Conservation (phyloP, 35 echinoderm and acorn worm genomes). For the Apostichopus parvimensis region DNA sequence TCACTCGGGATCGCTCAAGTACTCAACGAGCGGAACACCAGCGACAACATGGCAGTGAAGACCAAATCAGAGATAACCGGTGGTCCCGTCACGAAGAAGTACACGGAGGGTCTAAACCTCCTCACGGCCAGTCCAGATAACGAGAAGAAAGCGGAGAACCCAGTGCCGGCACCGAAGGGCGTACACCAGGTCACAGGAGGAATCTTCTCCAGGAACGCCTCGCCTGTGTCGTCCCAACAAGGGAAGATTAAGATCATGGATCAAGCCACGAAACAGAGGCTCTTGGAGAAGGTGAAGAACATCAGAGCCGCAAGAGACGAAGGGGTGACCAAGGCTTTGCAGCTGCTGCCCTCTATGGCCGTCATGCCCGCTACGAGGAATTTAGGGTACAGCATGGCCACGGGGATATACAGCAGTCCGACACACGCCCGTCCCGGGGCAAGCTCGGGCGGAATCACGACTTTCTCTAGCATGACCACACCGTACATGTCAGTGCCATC, state of each 20-base stretch:
- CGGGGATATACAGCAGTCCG: slow-evolving; percentile 18
- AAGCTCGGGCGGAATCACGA: background rate
- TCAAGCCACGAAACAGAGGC: slow-evolving; percentile 69
- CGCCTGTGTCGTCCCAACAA: slow-evolving; percentile 61
- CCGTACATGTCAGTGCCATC: background rate
- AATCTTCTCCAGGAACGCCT: slow-evolving; percentile 74
- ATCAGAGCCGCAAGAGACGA: slow-evolving; percentile 68
- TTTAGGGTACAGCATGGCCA: slow-evolving; percentile 36
- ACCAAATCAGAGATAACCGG: slow-evolving; percentile 61
- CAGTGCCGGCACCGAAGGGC: slow-evolving; percentile 52
- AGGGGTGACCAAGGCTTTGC: slow-evolving; percentile 44
- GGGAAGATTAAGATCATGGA: slow-evolving; percentile 68
- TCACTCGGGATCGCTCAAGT: slow-evolving; percentile 83
- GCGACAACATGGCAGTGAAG: slow-evolving; percentile 30
- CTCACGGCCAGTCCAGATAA: slow-evolving; percentile 61
- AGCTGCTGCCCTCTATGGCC: slow-evolving; percentile 50
- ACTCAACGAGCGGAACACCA: slow-evolving; percentile 55
- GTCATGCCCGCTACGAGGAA: slow-evolving; percentile 56
- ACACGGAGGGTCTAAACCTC: slow-evolving; percentile 53
- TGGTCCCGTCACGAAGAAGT: slow-evolving; percentile 32
- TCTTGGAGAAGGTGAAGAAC: slow-evolving; percentile 73
- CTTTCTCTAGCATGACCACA: background rate
- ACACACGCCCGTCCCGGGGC: background rate
- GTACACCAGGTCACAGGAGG: slow-evolving; percentile 74
- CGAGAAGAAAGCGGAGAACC: slow-evolving; percentile 59